Evolutionary conservation across 2,888 invertebrate genomes (phyloP).

Genomic region (Lasioglossum malachurum): DNA sequence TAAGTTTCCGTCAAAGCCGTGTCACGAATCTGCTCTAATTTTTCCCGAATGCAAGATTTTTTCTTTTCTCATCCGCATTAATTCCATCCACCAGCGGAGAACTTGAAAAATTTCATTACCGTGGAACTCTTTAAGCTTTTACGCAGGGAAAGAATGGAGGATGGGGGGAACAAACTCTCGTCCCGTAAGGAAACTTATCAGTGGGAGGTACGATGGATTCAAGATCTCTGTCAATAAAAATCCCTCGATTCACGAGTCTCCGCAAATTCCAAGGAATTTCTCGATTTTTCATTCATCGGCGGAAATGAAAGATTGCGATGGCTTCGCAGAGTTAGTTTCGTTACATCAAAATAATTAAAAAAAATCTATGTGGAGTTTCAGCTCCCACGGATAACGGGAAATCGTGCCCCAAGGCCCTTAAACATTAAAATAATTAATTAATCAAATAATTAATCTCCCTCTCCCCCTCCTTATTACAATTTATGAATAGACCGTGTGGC

Average conservation of each 20-base stretch:
- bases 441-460: no score
- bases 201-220: slow-evolving; percentile 8
- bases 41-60: background rate
- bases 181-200: slow-evolving; percentile 28
- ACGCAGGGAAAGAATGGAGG: background rate
- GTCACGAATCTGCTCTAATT: background rate
- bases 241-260: background rate
- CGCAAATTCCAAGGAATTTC: slow-evolving; percentile 7
- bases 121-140: slow-evolving; percentile 9
- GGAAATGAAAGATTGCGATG: background rate
- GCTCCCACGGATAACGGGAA: no score
- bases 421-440: no score
- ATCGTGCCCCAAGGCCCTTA: no score
- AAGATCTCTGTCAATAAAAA: slow-evolving; percentile 43
- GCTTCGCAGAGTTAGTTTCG: background rate
- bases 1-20: background rate
- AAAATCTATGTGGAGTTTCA: no score
- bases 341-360: no score
- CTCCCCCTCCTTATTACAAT: no score
- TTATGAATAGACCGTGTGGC: no score
- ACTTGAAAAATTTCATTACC: slow-evolving; percentile 18
- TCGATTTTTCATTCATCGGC: background rate
- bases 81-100: background rate
- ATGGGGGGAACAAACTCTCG: background rate
- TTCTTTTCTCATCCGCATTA: background rate